Percentiles rank a stretch among this genome's conserved stretches.
Evolutionary conservation across 2,797 vertebrate species (phyloP).

Genomic region (Amazona ochrocephala): DNA sequence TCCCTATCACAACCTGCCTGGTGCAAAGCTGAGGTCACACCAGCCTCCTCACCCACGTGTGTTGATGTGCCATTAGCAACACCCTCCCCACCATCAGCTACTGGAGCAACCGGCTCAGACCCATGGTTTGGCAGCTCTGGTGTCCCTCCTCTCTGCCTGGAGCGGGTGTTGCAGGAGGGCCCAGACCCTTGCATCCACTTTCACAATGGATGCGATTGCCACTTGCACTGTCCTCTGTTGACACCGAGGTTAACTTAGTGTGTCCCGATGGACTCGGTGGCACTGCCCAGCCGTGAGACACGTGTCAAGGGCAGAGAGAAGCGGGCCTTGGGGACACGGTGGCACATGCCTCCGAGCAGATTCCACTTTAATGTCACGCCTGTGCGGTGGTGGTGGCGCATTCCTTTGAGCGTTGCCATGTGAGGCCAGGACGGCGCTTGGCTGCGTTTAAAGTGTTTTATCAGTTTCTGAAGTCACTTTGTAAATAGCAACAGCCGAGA

Average conservation of each 20-base stretch:
- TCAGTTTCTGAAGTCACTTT: slow-evolving; percentile 32
- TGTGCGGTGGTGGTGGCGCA: not conserved
- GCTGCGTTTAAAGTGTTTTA: slow-evolving; percentile 22
- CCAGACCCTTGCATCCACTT: not conserved
- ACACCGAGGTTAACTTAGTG: not conserved
- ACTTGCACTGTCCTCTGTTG: not conserved
- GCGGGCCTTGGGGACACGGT: not conserved
- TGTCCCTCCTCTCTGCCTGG: not conserved
- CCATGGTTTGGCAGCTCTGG: not conserved
- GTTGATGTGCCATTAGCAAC: not conserved
- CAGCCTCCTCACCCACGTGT: not conserved
- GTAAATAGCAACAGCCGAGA: slow-evolving; percentile 40
- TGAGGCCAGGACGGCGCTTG: slow-evolving; percentile 11
- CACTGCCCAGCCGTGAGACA: not conserved
- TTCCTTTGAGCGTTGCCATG: slow-evolving; percentile 44
- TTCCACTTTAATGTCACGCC: slow-evolving; percentile 47
- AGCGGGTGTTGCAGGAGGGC: not conserved
- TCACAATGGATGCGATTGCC: not conserved
- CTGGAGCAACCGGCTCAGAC: not conserved
- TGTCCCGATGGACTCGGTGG: not conserved
- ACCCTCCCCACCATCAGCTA: not conserved
- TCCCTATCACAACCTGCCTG: not conserved
- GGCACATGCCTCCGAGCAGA: not conserved
- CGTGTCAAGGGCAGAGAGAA: slow-evolving; percentile 13
- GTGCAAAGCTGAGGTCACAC: not conserved